These are phyloP conservation scores for Hypomecis punctinalis DNA, from an alignment of 2,888 invertebrate genomes.

Conservation along the genomic window DNA sequence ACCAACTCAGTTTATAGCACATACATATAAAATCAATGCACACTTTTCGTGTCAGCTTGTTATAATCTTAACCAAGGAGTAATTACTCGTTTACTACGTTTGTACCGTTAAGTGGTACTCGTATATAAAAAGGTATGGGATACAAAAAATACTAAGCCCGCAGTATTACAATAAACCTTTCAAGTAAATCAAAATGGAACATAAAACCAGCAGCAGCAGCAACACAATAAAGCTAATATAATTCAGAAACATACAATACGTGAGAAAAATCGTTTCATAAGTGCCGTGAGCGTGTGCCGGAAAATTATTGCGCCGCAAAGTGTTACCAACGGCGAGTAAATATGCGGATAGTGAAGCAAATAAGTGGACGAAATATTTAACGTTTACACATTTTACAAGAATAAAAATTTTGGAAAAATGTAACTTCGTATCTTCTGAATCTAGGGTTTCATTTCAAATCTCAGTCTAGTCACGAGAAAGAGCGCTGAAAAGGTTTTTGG, in stretches of 20 bases:
- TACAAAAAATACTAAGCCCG: not conserved
- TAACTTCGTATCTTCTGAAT: too few relatives aligned
- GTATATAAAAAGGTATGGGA: not conserved
- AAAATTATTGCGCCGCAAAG: conserved; percentile 37
- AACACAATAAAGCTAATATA: conserved; percentile 27
- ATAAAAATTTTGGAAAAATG: too few relatives aligned
- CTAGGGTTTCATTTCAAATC: too few relatives aligned
- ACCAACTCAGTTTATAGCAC: too few relatives aligned
- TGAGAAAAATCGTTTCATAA: conserved; percentile 44
- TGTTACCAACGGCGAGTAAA: conserved; percentile 21
- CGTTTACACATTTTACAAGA: not conserved
- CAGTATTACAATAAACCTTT: conserved; percentile 14
- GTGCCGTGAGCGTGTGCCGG: conserved; percentile 30
- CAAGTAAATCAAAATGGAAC: conserved; percentile 14
- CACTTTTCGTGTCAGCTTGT: too few relatives aligned
- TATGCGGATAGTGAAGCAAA: conserved; percentile 21
- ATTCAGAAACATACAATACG: conserved; percentile 37
- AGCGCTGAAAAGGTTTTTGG: too few relatives aligned
- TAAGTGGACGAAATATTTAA: not conserved
- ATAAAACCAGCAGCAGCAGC: conserved; percentile 20
- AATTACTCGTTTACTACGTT: too few relatives aligned
- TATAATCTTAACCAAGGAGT: too few relatives aligned
- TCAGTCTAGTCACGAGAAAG: too few relatives aligned
- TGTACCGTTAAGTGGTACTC: too few relatives aligned
- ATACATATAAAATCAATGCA: too few relatives aligned